Conservation (phyloP, 2,888 invertebrate species). For the Plagodis pulveraria region DNA sequence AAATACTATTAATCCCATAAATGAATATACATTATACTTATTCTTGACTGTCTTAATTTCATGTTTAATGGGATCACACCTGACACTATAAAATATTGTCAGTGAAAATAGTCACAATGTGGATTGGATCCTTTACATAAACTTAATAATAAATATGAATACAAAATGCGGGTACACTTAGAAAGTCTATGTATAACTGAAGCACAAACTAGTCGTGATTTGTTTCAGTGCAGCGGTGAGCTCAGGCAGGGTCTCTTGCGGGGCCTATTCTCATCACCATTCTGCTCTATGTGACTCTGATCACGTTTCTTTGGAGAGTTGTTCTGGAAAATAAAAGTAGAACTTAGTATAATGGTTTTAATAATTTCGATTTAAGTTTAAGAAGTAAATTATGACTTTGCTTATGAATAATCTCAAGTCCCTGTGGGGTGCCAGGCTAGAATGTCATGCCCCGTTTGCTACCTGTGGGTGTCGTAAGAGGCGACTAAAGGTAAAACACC, state of each 20-base stretch:
- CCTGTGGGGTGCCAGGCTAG: no score
- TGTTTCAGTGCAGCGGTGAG: constrained; percentile 68
- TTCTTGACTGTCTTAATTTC: no score
- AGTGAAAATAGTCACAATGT: not conserved
- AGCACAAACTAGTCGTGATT: constrained; percentile 59
- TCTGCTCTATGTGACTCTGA: constrained; percentile 79
- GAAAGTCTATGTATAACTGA: constrained; percentile 46
- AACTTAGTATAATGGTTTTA: not conserved
- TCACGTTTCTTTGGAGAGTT: constrained; percentile 87
- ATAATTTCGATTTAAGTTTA: not conserved
- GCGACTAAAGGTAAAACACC: no score
- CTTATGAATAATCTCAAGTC: no score
- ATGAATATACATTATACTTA: no score
- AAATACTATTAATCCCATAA: no score
- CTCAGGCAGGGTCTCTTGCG: constrained; percentile 86
- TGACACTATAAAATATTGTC: constrained; percentile 13
- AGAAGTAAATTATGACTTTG: no score
- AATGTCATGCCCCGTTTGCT: no score
- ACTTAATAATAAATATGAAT: constrained; percentile 40
- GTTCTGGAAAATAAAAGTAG: constrained; percentile 59
- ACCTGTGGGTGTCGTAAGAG: no score
- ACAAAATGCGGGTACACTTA: constrained; percentile 66
- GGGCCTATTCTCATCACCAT: constrained; percentile 83
- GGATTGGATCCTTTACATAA: constrained; percentile 2
- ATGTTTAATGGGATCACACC: no score